These are phyloP conservation scores for Podarcis muralis DNA, from an alignment of 2,113 vertebrate species.

Conservation along the genomic window DNA sequence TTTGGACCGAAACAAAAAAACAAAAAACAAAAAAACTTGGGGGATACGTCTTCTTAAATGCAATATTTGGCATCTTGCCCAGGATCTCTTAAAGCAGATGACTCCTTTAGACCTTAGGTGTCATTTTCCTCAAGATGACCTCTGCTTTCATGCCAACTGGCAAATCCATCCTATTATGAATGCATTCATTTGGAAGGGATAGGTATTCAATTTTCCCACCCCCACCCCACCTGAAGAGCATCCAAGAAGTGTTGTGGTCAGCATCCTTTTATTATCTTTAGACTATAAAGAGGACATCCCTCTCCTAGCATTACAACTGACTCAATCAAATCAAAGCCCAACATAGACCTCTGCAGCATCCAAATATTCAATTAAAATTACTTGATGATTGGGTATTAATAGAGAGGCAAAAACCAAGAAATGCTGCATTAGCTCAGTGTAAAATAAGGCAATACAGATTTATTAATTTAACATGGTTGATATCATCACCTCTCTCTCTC, in stretches of 20 bases:
- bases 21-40: not conserved
- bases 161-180: constrained; percentile 64
- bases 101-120: constrained; percentile 69
- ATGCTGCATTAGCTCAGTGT: not conserved
- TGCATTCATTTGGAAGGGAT: constrained; percentile 23
- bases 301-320: not conserved
- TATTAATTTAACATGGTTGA: constrained; percentile 35
- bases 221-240: constrained; percentile 49
- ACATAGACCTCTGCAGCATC: not conserved
- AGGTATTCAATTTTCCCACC: constrained; percentile 33
- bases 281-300: not conserved
- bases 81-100: constrained; percentile 71
- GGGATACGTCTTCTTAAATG: constrained; percentile 66
- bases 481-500: constrained; percentile 37
- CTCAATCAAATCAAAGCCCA: constrained; percentile 7
- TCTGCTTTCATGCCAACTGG: constrained; percentile 61
- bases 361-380: constrained; percentile 32
- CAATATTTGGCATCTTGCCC: constrained; percentile 68
- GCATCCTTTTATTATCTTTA: constrained; percentile 29
- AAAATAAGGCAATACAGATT: constrained; percentile 35
- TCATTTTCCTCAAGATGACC: constrained; percentile 73
- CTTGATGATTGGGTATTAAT: constrained; percentile 38
- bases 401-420: constrained; percentile 22
- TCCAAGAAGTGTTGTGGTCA: constrained; percentile 26
- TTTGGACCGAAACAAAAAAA: not conserved